A percentile compares a stretch with the other conserved stretches of the same genome.
Conservation (phyloP, 2,113 vertebrate species). For the Peucedramus taeniatus region DNA sequence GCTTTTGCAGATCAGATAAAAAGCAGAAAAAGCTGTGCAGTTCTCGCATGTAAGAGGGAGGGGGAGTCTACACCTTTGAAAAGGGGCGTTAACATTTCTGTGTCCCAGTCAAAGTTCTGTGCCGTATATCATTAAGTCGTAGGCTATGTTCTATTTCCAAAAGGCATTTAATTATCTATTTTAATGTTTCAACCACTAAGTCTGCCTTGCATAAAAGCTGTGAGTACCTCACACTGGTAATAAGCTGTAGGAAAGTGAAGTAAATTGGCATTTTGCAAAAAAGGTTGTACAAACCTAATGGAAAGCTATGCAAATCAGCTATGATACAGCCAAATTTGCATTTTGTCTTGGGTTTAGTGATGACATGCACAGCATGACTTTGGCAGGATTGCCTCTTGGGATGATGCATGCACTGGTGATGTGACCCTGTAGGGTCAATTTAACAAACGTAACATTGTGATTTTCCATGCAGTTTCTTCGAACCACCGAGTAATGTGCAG, state of each 20-base stretch:
- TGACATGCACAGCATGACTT: constrained; percentile 56
- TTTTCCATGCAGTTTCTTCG: constrained; percentile 62
- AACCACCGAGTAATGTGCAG: constrained; percentile 8
- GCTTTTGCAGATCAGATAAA: constrained; percentile 57
- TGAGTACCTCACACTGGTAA: constrained; percentile 56
- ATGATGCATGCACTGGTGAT: constrained; percentile 12
- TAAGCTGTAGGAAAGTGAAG: constrained; percentile 63
- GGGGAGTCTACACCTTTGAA: background rate
- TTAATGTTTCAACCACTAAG: constrained; percentile 61
- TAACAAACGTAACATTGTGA: constrained; percentile 39
- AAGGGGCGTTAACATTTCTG: background rate
- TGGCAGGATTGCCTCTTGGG: constrained; percentile 53
- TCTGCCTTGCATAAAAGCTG: constrained; percentile 53
- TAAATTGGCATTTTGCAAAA: constrained; percentile 64
- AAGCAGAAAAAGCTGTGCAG: constrained; percentile 34
- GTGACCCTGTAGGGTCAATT: constrained; percentile 58
- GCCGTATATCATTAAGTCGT: background rate
- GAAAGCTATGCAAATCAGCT: constrained; percentile 62
- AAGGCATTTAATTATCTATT: constrained; percentile 34
- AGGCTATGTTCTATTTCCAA: background rate
- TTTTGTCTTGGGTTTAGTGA: constrained; percentile 54
- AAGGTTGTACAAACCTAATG: constrained; percentile 45
- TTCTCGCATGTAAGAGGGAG: background rate
- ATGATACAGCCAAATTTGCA: constrained; percentile 53
- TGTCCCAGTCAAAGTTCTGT: background rate